Conservation (phyloP, 2,797 vertebrate genomes). For the Steatocranus sp. region DNA sequence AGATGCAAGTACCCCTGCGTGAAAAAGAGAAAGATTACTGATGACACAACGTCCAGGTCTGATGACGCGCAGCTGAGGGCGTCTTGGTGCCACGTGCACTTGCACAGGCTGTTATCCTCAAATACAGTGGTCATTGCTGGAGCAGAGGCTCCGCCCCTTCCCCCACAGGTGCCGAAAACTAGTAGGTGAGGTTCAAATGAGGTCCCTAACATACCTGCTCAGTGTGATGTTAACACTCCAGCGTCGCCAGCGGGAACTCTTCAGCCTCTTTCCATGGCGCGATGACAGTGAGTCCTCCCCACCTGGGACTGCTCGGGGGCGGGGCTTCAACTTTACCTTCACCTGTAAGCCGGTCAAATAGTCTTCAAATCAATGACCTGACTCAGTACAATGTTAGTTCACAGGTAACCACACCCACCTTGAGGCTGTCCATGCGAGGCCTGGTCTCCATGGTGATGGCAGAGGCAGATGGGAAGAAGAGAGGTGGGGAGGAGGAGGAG, state of each 20-base stretch:
- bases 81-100: not conserved
- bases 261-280: slow-evolving; percentile 80
- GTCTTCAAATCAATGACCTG: not conserved
- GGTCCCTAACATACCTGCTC: slow-evolving; percentile 60
- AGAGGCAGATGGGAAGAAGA: slow-evolving; percentile 81
- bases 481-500: slow-evolving; percentile 76
- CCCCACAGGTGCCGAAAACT: not conserved
- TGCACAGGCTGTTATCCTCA: not conserved
- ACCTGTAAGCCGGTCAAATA: slow-evolving; percentile 53
- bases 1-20: slow-evolving; percentile 39
- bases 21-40: not conserved
- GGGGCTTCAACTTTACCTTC: slow-evolving; percentile 90
- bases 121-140: not conserved
- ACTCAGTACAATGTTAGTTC: no score
- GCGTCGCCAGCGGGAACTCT: slow-evolving; percentile 88
- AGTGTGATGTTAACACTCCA: slow-evolving; percentile 88
- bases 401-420: slow-evolving; percentile 56
- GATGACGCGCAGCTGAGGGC: not conserved
- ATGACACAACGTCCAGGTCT: not conserved
- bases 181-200: not conserved
- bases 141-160: not conserved
- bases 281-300: slow-evolving; percentile 71
- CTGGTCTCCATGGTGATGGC: slow-evolving; percentile 75
- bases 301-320: slow-evolving; percentile 77
- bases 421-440: slow-evolving; percentile 84